Evolutionary conservation across 2,888 invertebrate species (phyloP), one percentile per base, ranked within the genome.

Genomic region (Sphinx pinastri): DNA sequence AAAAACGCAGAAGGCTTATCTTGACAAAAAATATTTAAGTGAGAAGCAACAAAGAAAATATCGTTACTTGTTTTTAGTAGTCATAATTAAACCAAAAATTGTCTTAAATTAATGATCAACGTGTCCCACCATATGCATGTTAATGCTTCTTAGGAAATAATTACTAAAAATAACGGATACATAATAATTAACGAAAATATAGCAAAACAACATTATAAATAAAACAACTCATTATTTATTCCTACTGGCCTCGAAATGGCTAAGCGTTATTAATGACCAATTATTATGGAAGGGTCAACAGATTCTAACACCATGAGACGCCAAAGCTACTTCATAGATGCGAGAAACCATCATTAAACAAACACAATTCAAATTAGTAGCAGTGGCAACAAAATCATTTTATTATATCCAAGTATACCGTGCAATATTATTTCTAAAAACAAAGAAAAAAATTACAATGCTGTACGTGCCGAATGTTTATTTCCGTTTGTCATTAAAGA

Each of bases 231-330:
- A 57, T 57, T 57, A 57, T 31, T 19, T 57, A 57, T 57, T 57
- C 57, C 57, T 25, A 13, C 57, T 12, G 57, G 25, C 31, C 58
- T 59, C 58, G 58, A 38, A 59, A 59, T 59, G 38, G n/a, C 58
- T 7, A 2, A 59, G 38, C 19, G 31, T 14, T 31, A 58, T 38
- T 58, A 38, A 59, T 59, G 58, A 14, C 38, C 25, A 59, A 38
- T 38, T 59, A 14, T 38, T 59, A 59, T 38, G 38, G 58, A 59
- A 59, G 14, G 58, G 58, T 38, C 58, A 59, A 38, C 7, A 59
- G 38, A 11, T 51, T 12, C 38, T 59, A 38, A n/a, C 14, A 38
- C 38, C 58, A 59, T 59, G n/a, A 38, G 38, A 59, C 14, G 58
- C 58, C 58, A 59, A 14, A 13, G 14, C 38, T 58, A 58, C 13